A percentile compares a stretch with the other conserved stretches of the same genome.
Evolutionary conservation across 1,140 invertebrate species (phyloP).

Genomic region (Campodea augens): DNA sequence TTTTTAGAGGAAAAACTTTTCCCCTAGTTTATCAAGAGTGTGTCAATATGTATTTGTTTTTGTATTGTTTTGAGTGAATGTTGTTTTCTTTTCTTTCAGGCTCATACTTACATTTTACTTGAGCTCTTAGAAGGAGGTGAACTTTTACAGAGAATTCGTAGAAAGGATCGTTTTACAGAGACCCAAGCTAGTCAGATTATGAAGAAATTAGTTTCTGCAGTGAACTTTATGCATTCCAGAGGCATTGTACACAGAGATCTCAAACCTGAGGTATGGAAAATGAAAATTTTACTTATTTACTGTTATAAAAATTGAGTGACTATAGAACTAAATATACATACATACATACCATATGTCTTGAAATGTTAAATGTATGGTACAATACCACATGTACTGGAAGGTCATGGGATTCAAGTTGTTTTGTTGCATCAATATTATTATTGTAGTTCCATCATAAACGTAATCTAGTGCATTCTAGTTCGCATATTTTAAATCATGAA

Average conservation of each 20-base stretch:
- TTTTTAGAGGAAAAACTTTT: not conserved
- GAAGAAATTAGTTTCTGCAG: conserved; percentile 55
- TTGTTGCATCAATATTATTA: too few species aligned
- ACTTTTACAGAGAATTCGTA: conserved; percentile 44
- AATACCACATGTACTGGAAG: too few species aligned
- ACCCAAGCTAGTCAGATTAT: conserved; percentile 45
- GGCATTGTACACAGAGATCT: conserved; percentile 74
- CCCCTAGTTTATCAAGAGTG: not conserved
- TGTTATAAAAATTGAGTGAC: too few species aligned
- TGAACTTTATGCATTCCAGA: conserved; percentile 58
- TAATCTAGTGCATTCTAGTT: too few species aligned
- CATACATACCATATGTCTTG: too few species aligned
- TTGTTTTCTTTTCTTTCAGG: conserved; percentile 19
- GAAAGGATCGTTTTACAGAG: conserved; percentile 44
- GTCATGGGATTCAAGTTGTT: too few species aligned
- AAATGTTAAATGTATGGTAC: too few species aligned
- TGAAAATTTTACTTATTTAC: too few species aligned
- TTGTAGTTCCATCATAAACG: too few species aligned
- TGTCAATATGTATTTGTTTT: not conserved
- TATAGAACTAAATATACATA: too few species aligned
- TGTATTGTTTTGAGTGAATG: conserved; percentile 5
- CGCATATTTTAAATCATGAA: too few species aligned
- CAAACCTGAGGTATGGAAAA: conserved; percentile 52
- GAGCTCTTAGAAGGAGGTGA: conserved; percentile 76
- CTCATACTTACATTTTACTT: conserved; percentile 64